Conservation (phyloP, 2,888 invertebrate genomes). For the Clistopyga incitator region DNA sequence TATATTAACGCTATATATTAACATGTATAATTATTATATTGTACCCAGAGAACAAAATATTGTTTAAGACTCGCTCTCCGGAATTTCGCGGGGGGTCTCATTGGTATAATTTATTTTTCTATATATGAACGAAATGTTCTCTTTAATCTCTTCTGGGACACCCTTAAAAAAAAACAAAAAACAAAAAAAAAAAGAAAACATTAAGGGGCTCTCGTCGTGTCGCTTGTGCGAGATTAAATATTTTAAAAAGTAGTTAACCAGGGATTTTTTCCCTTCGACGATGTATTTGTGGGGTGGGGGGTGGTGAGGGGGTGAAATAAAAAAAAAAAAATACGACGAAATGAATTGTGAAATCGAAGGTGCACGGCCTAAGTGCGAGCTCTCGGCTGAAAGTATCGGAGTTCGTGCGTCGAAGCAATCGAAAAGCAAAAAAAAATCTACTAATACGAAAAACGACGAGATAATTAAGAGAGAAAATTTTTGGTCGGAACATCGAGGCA, state of each 20-base stretch:
- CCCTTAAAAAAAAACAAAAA: constrained; percentile 25
- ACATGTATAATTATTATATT: constrained; percentile 38
- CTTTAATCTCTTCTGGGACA: constrained; percentile 42
- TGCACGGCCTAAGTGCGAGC: constrained; percentile 71
- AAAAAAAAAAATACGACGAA: constrained; percentile 31
- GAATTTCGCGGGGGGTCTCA: constrained; percentile 62
- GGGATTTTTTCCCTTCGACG: constrained; percentile 20
- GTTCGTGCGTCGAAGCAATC: constrained; percentile 67
- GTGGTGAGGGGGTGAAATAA: background rate
- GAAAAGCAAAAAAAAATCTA: constrained; percentile 55
- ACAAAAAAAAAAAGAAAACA: constrained; percentile 20
- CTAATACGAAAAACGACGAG: constrained; percentile 24
- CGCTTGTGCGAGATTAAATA: constrained; percentile 10
- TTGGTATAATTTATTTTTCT: constrained; percentile 82
- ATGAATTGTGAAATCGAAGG: constrained; percentile 49
- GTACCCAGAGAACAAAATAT: constrained; percentile 43
- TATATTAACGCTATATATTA: constrained; percentile 48
- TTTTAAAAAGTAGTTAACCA: constrained; percentile 26
- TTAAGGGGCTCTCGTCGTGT: constrained; percentile 37
- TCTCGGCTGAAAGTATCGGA: constrained; percentile 56
- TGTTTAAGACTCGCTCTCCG: constrained; percentile 49
- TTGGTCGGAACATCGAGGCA: constrained; percentile 49
- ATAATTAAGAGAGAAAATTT: constrained; percentile 32
- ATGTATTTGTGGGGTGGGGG: constrained; percentile 1
- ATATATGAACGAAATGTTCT: constrained; percentile 75